Conservation (phyloP, 2,113 vertebrate species). For the Murina feae region DNA sequence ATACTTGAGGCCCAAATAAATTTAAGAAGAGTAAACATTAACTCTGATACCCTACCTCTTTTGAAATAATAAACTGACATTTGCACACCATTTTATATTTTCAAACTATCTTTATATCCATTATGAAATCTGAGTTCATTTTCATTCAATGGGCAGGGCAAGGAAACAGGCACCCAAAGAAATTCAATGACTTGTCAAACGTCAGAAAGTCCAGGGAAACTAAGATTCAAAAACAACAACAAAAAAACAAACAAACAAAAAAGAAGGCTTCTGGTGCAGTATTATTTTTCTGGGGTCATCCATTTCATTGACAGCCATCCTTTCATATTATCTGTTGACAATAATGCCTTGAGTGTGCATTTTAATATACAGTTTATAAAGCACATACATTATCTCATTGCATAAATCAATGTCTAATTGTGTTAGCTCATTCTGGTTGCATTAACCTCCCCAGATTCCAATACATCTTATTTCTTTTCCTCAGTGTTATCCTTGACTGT, state of each 20-base stretch:
- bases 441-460: not conserved
- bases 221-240: not conserved
- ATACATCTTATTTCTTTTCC: not conserved
- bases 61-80: not conserved
- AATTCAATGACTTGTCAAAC: not conserved
- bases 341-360: not conserved
- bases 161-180: not conserved
- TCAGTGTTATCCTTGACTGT: not conserved
- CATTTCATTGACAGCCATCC: not conserved
- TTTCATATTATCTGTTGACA: not conserved
- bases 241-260: too few relatives aligned
- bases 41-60: not conserved
- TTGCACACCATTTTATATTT: not conserved
- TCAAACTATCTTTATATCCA: not conserved
- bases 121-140: not conserved
- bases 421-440: not conserved
- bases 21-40: not conserved
- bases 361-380: not conserved
- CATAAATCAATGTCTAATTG: not conserved
- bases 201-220: not conserved
- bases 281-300: not conserved
- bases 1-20: not conserved
- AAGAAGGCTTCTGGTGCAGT: not conserved
- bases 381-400: not conserved
- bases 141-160: not conserved